Conservation (phyloP, 1,140 invertebrate genomes). For the Orchesella cincta region DNA sequence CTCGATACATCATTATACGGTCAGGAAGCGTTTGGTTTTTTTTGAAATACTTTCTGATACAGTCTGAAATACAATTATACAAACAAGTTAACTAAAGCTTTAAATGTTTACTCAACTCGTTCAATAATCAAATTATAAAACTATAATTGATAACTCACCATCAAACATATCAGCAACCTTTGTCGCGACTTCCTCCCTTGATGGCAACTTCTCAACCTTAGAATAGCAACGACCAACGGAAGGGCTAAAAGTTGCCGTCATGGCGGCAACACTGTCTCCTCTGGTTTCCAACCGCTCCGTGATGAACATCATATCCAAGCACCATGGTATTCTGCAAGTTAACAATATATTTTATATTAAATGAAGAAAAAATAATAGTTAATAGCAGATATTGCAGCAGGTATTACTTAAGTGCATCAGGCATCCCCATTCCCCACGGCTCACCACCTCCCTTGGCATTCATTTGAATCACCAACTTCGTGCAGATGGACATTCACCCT, state of each 20-base stretch:
- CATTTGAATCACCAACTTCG: constrained; percentile 59
- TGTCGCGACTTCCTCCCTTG: constrained; percentile 71
- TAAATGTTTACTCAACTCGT: too few species aligned
- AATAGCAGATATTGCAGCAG: neutral
- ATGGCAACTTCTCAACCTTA: constrained; percentile 67
- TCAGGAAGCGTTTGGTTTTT: too few species aligned
- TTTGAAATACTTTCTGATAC: too few species aligned
- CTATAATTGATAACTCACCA: too few species aligned
- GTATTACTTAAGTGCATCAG: constrained; percentile 67
- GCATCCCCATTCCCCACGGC: constrained; percentile 76
- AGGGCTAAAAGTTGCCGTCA: constrained; percentile 81
- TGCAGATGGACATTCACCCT: neutral
- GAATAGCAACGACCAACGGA: constrained; percentile 76
- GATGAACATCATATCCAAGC: constrained; percentile 86
- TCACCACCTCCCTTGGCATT: constrained; percentile 86
- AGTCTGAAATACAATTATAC: too few species aligned
- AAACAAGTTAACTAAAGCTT: too few species aligned
- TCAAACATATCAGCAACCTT: constrained; percentile 65
- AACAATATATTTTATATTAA: too few species aligned
- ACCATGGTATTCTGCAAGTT: constrained; percentile 71
- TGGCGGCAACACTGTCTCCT: constrained; percentile 67
- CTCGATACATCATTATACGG: too few species aligned
- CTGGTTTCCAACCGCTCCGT: constrained; percentile 62
- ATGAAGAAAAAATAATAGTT: neutral
- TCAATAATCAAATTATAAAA: too few species aligned